phyloP scores from a whole-genome alignment of 1,140 invertebrate genomes.

The Matsumurasca onukii region DNA sequence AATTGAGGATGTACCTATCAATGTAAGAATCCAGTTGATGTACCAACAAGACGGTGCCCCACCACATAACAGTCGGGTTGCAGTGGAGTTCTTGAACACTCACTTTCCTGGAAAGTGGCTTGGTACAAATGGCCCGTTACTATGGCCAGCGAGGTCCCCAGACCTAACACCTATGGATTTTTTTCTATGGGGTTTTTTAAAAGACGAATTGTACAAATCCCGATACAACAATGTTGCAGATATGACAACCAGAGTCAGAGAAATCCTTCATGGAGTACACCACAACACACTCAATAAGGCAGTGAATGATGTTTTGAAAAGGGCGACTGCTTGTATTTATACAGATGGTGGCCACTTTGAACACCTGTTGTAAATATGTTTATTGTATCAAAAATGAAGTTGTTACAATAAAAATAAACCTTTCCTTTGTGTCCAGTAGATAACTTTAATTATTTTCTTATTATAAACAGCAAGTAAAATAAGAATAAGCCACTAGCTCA shows the following conservation, averaged over 20 bases:
- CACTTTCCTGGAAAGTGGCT: slow-evolving; percentile 16
- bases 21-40: not conserved
- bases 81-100: slow-evolving; percentile 4
- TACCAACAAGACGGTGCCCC: slow-evolving; percentile 10
- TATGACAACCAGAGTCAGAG: too few species aligned
- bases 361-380: too few species aligned
- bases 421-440: not conserved
- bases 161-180: not conserved
- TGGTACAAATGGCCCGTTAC: not conserved
- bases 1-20: not conserved
- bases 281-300: not conserved
- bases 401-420: not conserved
- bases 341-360: too few species aligned
- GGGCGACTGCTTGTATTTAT: not conserved
- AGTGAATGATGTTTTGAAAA: slow-evolving; percentile 17
- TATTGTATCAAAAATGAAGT: too few species aligned
- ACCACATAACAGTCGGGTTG: not conserved
- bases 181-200: slow-evolving; percentile 10
- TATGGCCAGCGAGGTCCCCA: slow-evolving; percentile 3
- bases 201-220: slow-evolving; percentile 8
- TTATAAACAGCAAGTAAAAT: too few species aligned
- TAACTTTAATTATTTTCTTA: slow-evolving; percentile 29
- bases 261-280: not conserved
- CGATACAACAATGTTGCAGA: not conserved
- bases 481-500: too few species aligned